Percentiles rank a stretch among this genome's conserved stretches.
Evolutionary conservation across 2,113 vertebrate species (phyloP).

Genomic region (Anser brachyrhynchus): DNA sequence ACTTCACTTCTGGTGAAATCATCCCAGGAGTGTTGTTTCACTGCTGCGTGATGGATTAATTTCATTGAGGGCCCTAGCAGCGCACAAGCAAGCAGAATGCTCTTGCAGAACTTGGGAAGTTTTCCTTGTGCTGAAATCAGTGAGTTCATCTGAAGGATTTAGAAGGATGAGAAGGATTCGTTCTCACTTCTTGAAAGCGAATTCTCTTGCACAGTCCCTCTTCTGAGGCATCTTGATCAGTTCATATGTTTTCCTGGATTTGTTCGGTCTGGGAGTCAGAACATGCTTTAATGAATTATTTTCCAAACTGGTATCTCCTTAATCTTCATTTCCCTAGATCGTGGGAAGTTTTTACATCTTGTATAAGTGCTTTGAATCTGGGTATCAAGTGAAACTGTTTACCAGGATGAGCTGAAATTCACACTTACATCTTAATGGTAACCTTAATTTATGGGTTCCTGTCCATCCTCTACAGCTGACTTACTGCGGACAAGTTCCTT

Average conservation of each 20-base stretch:
- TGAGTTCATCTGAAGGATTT: not conserved
- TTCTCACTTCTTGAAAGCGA: not conserved
- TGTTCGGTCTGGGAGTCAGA: not conserved
- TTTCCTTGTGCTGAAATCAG: not conserved
- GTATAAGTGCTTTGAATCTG: conserved; percentile 32
- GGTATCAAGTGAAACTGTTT: conserved; percentile 11
- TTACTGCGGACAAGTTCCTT: not conserved
- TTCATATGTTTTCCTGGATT: not conserved
- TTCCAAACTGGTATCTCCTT: not conserved
- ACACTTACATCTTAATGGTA: conserved; percentile 29
- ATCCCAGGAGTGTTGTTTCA: not conserved
- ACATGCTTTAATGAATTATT: not conserved
- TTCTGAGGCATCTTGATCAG: not conserved
- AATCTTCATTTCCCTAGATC: not conserved
- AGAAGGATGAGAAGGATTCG: not conserved
- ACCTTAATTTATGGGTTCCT: not conserved
- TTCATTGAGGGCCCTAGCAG: not conserved
- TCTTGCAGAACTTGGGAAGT: not conserved
- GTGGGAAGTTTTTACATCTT: not conserved
- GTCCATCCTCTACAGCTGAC: not conserved
- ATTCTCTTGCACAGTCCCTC: not conserved
- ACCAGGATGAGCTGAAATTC: not conserved
- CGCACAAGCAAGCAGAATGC: not conserved
- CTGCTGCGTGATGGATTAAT: not conserved
- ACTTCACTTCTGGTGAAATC: not conserved